Percentiles rank a stretch among this genome's conserved stretches.
Evolutionary conservation across 1,140 invertebrate species (phyloP).

Genomic region (Harlomillsia oculata): DNA sequence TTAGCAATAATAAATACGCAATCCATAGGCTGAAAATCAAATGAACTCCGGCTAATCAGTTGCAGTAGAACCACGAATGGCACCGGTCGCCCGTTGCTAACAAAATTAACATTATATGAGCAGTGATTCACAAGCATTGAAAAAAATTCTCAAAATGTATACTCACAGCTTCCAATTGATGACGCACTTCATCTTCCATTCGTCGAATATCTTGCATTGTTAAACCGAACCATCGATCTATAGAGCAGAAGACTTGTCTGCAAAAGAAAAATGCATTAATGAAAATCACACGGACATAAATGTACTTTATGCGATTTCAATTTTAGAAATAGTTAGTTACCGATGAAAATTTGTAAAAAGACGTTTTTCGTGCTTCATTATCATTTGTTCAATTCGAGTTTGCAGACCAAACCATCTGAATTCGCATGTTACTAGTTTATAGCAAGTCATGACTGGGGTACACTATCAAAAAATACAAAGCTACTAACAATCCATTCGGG

Average conservation of each 20-base stretch:
- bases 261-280: conserved; percentile 8
- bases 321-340: conserved; percentile 44
- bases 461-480: conserved; percentile 40
- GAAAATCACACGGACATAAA: neutral
- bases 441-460: conserved; percentile 93
- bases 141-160: neutral
- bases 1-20: no score
- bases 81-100: no score
- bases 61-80: no score
- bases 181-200: conserved; percentile 83
- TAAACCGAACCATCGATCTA: conserved; percentile 87
- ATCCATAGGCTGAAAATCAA: no score
- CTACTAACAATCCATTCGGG: no score
- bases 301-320: neutral
- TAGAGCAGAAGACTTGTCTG: conserved; percentile 95
- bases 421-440: conserved; percentile 93
- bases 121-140: no score
- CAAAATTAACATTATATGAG: no score
- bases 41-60: no score
- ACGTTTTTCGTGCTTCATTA: conserved; percentile 85
- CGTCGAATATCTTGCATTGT: conserved; percentile 89
- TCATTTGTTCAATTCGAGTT: conserved; percentile 85
- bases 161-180: conserved; percentile 66
- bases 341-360: conserved; percentile 96
- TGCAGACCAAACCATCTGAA: conserved; percentile 99